phyloP scores from a whole-genome alignment of 2,888 invertebrate species.

The Lobophora halterata region DNA sequence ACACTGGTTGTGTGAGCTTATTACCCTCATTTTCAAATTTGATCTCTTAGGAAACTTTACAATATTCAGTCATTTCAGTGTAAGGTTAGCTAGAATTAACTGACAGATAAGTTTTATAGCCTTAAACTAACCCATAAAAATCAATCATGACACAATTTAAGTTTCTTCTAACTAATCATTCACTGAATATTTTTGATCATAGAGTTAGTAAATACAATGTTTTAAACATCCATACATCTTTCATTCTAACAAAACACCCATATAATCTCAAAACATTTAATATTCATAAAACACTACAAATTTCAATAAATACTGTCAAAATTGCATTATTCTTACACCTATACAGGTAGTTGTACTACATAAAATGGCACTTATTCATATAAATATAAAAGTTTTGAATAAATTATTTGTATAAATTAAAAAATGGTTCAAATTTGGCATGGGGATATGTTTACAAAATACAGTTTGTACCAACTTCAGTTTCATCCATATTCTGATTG shows the following conservation, averaged over 20 bases:
- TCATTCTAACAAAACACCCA: slow-evolving; percentile 29
- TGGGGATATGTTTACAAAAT: slow-evolving; percentile 64
- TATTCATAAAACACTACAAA: slow-evolving; percentile 39
- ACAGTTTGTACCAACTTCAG: slow-evolving; percentile 51
- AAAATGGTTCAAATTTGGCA: slow-evolving; percentile 66
- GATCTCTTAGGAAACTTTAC: slow-evolving; percentile 76
- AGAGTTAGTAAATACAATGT: slow-evolving; percentile 73
- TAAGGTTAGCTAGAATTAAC: slow-evolving; percentile 55
- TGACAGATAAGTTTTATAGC: slow-evolving; percentile 1
- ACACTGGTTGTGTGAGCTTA: slow-evolving; percentile 51
- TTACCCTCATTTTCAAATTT: slow-evolving; percentile 57
- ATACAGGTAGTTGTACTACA: slow-evolving; percentile 58
- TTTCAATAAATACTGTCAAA: slow-evolving; percentile 45
- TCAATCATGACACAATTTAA: slow-evolving; percentile 35
- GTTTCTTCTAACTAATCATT: slow-evolving; percentile 59
- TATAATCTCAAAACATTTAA: slow-evolving; percentile 25
- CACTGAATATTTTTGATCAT: slow-evolving; percentile 62
- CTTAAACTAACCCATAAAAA: slow-evolving; percentile 12
- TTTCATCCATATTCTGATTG: slow-evolving; percentile 92
- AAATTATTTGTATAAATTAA: slow-evolving; percentile 44
- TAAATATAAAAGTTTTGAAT: slow-evolving; percentile 47
- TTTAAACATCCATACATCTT: slow-evolving; percentile 55
- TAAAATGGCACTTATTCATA: slow-evolving; percentile 70
- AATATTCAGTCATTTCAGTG: slow-evolving; percentile 54
- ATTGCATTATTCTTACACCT: slow-evolving; percentile 48